Evolutionary conservation across 2,888 invertebrate genomes (phyloP).

Genomic region (Apodemia zela): DNA sequence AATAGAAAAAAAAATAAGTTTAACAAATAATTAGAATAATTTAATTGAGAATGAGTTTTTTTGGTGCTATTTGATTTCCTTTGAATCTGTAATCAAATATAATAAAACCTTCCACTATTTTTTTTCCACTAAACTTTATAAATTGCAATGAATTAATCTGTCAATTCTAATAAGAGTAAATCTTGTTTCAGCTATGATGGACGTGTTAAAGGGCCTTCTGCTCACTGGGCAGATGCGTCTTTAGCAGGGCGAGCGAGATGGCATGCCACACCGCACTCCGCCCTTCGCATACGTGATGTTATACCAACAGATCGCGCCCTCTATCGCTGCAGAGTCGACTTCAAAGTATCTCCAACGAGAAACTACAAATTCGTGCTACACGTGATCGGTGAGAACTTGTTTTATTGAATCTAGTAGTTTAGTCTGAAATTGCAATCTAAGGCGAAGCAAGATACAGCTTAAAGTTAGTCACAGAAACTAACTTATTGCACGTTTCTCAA

Average conservation of each 20-base stretch:
- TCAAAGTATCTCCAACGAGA: constrained; percentile 88
- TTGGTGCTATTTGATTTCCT: no score
- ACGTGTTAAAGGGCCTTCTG: constrained; percentile 76
- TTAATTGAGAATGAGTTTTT: no score
- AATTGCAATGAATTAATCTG: no score
- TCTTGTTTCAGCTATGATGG: constrained; percentile 84
- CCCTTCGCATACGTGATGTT: constrained; percentile 84
- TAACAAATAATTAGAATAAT: no score
- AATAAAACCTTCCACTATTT: no score
- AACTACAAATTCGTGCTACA: constrained; percentile 87
- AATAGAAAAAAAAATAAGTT: no score
- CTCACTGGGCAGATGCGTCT: constrained; percentile 86
- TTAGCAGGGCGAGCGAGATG: constrained; percentile 85
- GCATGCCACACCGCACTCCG: constrained; percentile 84
- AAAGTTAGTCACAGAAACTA: constrained; percentile 19
- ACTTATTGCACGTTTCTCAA: constrained; percentile 9
- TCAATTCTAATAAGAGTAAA: not conserved
- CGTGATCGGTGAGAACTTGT: constrained; percentile 82
- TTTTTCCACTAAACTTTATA: no score
- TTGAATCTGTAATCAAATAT: no score
- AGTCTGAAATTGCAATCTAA: constrained; percentile 10
- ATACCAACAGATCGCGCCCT: constrained; percentile 87
- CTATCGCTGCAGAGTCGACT: constrained; percentile 91
- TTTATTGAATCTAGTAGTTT: constrained; percentile 16
- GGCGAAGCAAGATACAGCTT: constrained; percentile 8